Evolutionary conservation across 1,140 invertebrate species (phyloP).

Genomic region (Hycleus cichorii): DNA sequence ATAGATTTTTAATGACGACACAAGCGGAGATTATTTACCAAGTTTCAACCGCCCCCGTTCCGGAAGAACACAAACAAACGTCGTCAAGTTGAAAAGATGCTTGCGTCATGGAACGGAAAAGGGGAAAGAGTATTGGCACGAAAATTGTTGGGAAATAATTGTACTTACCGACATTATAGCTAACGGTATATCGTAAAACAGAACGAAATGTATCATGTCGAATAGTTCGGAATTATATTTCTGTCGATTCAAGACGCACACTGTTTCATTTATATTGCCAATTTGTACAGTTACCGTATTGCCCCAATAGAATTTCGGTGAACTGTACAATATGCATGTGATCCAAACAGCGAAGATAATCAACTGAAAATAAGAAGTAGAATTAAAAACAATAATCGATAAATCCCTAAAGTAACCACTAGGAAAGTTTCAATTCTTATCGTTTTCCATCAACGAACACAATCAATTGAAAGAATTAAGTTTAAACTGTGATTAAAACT

Average conservation of each 20-base stretch:
- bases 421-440: neutral
- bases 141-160: no score
- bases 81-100: no score
- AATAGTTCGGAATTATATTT: conserved; percentile 68
- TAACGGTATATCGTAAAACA: conserved; percentile 67
- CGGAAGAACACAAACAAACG: no score
- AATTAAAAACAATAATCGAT: neutral
- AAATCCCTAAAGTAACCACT: no score
- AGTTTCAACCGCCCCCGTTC: no score
- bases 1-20: no score
- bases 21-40: no score
- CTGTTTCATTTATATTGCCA: conserved; percentile 54
- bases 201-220: conserved; percentile 67
- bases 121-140: no score
- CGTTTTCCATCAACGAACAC: neutral
- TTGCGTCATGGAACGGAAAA: no score
- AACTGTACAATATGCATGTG: conserved; percentile 64
- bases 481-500: neutral
- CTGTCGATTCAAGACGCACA: conserved; percentile 63
- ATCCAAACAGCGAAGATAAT: conserved; percentile 70
- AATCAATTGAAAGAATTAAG: neutral
- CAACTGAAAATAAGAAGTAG: conserved; percentile 45
- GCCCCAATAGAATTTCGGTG: conserved; percentile 67
- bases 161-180: conserved; percentile 60
- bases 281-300: conserved; percentile 57